A percentile compares a stretch with the other conserved stretches of the same genome.
These are phyloP conservation scores for Eriocheir sinensis DNA, from an alignment of 1,140 invertebrate species.

Conservation along the genomic window DNA sequence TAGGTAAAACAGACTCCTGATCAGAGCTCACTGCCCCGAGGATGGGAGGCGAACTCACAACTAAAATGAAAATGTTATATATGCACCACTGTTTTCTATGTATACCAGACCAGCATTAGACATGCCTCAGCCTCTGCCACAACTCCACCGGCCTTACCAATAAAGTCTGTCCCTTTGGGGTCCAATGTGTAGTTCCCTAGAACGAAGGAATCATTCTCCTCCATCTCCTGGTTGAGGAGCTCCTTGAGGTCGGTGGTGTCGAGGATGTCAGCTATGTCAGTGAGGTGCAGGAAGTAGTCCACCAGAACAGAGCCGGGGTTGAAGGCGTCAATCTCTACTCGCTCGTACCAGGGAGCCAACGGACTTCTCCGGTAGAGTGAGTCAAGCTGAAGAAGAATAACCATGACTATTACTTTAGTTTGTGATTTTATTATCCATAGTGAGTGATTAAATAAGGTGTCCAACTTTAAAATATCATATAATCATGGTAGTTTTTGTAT, in stretches of 20 bases:
- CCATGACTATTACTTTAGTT: conserved; percentile 85
- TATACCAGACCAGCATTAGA: no score
- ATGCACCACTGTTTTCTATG: no score
- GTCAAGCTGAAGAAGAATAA: conserved; percentile 86
- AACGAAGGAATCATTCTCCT: conserved; percentile 82
- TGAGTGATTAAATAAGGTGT: no score
- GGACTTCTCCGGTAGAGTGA: conserved; percentile 88
- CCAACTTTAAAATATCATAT: no score
- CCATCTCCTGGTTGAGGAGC: conserved; percentile 90
- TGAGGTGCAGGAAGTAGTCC: conserved; percentile 92
- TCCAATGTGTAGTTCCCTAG: conserved; percentile 91
- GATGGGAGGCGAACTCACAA: no score
- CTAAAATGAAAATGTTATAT: no score
- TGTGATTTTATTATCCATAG: no score
- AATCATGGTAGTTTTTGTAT: no score
- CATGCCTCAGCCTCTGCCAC: no score
- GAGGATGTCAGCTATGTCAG: conserved; percentile 88
- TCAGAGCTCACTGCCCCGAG: no score
- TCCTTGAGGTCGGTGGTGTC: conserved; percentile 91
- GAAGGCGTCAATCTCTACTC: conserved; percentile 93
- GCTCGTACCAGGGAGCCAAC: conserved; percentile 91
- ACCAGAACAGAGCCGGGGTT: conserved; percentile 88
- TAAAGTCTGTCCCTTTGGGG: conserved; percentile 93
- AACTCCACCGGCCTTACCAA: conserved; percentile 85
- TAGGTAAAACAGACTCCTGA: no score